Conservation (phyloP, 2,888 invertebrate genomes). For the Ditula angustiorana region DNA sequence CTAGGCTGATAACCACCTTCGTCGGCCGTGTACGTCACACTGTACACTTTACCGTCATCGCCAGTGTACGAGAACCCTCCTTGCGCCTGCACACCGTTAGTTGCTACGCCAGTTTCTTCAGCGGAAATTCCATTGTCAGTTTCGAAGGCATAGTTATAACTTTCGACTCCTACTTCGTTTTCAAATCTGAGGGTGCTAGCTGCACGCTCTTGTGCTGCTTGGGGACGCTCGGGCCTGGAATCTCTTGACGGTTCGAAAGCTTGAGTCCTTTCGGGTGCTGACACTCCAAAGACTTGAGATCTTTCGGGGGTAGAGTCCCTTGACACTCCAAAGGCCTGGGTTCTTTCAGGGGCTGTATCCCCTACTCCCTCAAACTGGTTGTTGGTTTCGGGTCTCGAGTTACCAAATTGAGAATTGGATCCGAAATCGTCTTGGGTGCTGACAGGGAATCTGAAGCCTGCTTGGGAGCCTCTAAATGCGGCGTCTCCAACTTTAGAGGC, state of each 20-base stretch:
- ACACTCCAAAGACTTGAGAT: constrained; percentile 49
- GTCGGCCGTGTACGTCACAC: constrained; percentile 73
- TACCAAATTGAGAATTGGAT: constrained; percentile 5
- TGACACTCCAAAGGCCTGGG: constrained; percentile 30
- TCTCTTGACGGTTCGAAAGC: constrained; percentile 29
- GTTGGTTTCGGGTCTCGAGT: neutral
- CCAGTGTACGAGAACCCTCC: constrained; percentile 74
- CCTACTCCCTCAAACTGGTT: constrained; percentile 16
- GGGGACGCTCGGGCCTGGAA: constrained; percentile 54
- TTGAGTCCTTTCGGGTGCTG: constrained; percentile 24
- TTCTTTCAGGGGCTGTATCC: neutral
- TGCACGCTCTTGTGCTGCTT: constrained; percentile 59
- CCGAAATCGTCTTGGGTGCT: constrained; percentile 19
- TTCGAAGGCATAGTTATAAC: constrained; percentile 68
- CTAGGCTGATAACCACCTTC: constrained; percentile 69
- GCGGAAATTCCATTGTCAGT: constrained; percentile 75
- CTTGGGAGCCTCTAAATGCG: constrained; percentile 60
- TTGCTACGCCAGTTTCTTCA: constrained; percentile 65
- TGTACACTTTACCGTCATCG: constrained; percentile 73
- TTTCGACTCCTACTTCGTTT: constrained; percentile 63
- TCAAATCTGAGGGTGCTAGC: constrained; percentile 64
- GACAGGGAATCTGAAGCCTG: constrained; percentile 48
- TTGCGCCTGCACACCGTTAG: constrained; percentile 66
- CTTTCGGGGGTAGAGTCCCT: constrained; percentile 50
- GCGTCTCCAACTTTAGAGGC: constrained; percentile 78